A percentile compares a stretch with the other conserved stretches of the same genome.
Evolutionary conservation across 37 sponge, comb jelly and placozoan genomes (phyloP).

Genomic region (Ephydatia muelleri): DNA sequence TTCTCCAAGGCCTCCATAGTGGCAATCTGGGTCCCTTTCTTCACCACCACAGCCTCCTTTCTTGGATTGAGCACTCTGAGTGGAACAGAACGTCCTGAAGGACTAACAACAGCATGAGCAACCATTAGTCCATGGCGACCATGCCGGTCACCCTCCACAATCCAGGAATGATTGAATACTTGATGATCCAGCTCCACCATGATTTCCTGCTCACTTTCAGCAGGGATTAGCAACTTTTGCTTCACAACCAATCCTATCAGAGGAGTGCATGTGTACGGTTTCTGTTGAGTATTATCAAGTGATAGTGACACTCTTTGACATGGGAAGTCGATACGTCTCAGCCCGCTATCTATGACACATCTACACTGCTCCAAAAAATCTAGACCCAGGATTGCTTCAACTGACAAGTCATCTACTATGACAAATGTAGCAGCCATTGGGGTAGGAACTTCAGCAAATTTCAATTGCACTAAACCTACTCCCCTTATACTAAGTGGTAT

Average conservation of each 20-base stretch:
- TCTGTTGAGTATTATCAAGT: not conserved
- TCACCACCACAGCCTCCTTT: not conserved
- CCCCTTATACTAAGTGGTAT: conserved; percentile 9
- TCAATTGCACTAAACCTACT: no score
- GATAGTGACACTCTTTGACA: conserved; percentile 17
- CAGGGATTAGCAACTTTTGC: conserved; percentile 4
- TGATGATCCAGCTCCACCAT: not conserved
- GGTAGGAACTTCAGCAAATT: no score
- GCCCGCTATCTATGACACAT: conserved; percentile 10
- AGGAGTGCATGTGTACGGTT: not conserved
- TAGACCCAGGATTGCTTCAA: conserved; percentile 7
- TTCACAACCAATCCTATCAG: conserved; percentile 4
- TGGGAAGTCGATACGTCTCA: not conserved
- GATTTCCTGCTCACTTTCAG: conserved; percentile 8
- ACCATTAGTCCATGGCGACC: conserved; percentile 8
- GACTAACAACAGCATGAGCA: conserved; percentile 12
- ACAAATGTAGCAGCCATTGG: no score
- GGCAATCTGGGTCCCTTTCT: conserved; percentile 13
- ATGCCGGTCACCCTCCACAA: not conserved
- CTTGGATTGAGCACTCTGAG: conserved; percentile 12
- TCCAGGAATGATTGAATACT: conserved; percentile 6
- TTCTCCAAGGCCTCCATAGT: conserved; percentile 4
- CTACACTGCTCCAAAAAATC: conserved; percentile 18
- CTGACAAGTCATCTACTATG: no score
- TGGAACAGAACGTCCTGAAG: not conserved